Percentiles rank a stretch among this genome's conserved stretches.
These are phyloP conservation scores for Erethizon dorsatum DNA, from an alignment of 2,797 vertebrate species.

Conservation along the genomic window DNA sequence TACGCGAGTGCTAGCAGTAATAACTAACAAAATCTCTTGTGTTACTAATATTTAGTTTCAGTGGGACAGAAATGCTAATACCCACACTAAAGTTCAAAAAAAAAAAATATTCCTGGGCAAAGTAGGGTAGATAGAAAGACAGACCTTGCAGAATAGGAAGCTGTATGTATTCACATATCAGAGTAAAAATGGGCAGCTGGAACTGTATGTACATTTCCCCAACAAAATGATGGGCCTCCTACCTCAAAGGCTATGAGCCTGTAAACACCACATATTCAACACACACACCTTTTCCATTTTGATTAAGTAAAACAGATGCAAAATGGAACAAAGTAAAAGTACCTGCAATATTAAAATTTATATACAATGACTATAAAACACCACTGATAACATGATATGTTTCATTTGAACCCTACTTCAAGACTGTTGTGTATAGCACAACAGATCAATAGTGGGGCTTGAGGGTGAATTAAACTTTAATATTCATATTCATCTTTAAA, in stretches of 20 bases:
- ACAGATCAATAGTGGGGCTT: neutral
- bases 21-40: neutral
- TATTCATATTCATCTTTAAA: neutral
- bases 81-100: neutral
- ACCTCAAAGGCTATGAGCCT: neutral
- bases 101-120: neutral
- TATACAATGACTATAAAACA: neutral
- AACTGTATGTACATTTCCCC: neutral
- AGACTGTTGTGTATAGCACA: neutral
- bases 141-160: neutral
- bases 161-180: neutral
- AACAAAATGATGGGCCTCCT: neutral
- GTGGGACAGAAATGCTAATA: neutral
- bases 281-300: neutral
- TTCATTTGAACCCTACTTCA: constrained; percentile 28
- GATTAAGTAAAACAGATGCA: neutral
- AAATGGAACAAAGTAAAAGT: neutral
- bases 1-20: neutral
- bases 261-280: neutral
- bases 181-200: neutral
- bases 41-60: neutral
- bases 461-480: neutral
- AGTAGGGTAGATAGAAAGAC: neutral
- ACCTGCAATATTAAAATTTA: neutral
- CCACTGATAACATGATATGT: neutral